These are phyloP conservation scores for Sarcoramphus papa DNA, from an alignment of 2,797 vertebrate genomes.

Conservation along the genomic window DNA sequence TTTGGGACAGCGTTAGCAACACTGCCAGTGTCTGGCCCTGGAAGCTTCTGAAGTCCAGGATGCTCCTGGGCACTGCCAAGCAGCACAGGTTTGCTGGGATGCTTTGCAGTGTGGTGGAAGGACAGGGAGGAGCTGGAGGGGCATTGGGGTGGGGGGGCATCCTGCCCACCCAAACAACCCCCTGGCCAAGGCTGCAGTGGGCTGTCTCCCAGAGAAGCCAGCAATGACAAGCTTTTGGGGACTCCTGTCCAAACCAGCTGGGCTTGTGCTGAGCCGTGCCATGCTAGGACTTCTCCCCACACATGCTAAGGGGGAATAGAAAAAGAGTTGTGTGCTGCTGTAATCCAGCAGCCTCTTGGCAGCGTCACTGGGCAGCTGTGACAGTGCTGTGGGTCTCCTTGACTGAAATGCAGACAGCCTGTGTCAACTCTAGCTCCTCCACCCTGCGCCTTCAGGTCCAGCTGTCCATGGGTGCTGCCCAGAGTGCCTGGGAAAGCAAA, in stretches of 20 bases:
- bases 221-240: not conserved
- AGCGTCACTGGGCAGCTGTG: not conserved
- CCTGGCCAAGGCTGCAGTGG: not conserved
- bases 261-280: not conserved
- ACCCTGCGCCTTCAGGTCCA: not conserved
- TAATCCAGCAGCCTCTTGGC: not conserved
- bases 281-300: not conserved
- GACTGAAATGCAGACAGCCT: not conserved
- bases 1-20: not conserved
- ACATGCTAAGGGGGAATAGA: accelerated
- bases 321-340: not conserved
- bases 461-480: not conserved
- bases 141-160: too few species aligned
- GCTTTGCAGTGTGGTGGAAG: not conserved
- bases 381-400: not conserved
- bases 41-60: not conserved
- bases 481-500: not conserved
- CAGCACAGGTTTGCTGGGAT: not conserved
- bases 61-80: not conserved
- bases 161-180: not conserved
- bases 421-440: not conserved
- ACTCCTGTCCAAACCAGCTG: not conserved
- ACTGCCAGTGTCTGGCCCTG: not conserved
- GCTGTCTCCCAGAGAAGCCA: not conserved
- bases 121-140: not conserved